Percentiles rank a stretch among this genome's conserved stretches.
Evolutionary conservation across 2,797 vertebrate species (phyloP).

Genomic region (Mionectes olivaceus): DNA sequence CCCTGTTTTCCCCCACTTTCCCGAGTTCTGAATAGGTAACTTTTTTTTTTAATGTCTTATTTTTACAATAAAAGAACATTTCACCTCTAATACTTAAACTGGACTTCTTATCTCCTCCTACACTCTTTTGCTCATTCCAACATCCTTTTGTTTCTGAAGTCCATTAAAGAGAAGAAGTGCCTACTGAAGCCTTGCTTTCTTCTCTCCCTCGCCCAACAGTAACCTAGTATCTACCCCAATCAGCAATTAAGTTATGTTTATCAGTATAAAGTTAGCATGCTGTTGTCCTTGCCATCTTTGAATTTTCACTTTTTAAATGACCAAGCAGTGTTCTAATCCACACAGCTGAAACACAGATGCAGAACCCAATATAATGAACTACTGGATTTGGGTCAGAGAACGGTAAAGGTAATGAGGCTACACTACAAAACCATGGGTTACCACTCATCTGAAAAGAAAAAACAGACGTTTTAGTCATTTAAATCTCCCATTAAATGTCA

Average conservation of each 20-base stretch:
- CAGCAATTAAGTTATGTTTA: background rate
- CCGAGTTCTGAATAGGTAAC: background rate
- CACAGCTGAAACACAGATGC: background rate
- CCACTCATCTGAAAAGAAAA: background rate
- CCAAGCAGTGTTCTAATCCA: background rate
- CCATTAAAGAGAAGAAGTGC: background rate
- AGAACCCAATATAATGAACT: background rate
- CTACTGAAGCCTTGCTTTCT: background rate
- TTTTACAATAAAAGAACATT: background rate
- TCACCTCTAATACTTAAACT: background rate
- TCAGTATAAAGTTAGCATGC: background rate
- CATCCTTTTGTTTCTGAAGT: background rate
- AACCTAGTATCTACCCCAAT: background rate
- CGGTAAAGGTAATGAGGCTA: background rate
- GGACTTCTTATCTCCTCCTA: background rate
- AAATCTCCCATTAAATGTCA: background rate
- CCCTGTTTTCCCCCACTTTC: background rate
- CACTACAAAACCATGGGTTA: background rate
- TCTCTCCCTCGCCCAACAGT: background rate
- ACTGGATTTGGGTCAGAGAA: background rate
- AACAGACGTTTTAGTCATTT: background rate
- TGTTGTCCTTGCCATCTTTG: background rate
- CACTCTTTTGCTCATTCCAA: background rate
- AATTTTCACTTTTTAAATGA: background rate
- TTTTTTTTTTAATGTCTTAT: background rate